These are phyloP conservation scores for Drosophila quinaria DNA, from an alignment of 2,888 invertebrate genomes.

Conservation along the genomic window DNA sequence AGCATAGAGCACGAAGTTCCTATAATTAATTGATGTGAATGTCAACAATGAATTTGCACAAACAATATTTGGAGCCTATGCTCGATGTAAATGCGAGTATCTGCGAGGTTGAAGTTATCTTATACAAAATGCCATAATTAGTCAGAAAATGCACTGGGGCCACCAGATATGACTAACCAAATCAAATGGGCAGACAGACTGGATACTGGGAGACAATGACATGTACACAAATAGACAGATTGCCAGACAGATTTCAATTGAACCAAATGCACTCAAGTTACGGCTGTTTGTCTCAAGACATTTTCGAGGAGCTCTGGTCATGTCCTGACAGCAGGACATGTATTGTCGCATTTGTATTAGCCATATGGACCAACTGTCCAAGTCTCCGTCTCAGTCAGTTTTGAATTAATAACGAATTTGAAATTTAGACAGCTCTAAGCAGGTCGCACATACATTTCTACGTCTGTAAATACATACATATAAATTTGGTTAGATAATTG, in stretches of 20 bases:
- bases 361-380: conserved; percentile 38
- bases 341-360: conserved; percentile 53
- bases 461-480: neutral
- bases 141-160: conserved; percentile 44
- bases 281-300: conserved; percentile 54
- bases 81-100: neutral
- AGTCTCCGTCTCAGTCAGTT: conserved; percentile 13
- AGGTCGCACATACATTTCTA: conserved; percentile 25
- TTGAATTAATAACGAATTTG: conserved; percentile 64
- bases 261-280: conserved; percentile 70
- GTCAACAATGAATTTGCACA: conserved; percentile 6
- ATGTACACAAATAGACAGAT: conserved; percentile 38
- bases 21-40: conserved; percentile 21
- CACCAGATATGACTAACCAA: conserved; percentile 24
- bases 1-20: neutral
- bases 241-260: conserved; percentile 71
- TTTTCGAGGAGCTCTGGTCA: conserved; percentile 14
- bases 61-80: conserved; percentile 1
- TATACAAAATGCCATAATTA: conserved; percentile 63
- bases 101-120: conserved; percentile 1
- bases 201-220: conserved; percentile 9
- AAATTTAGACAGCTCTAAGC: conserved; percentile 47
- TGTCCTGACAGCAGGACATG: conserved; percentile 31
- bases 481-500: conserved; percentile 34
- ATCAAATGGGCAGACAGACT: conserved; percentile 32